Evolutionary conservation across 2,113 vertebrate genomes (phyloP).

Genomic region (Carettochelys insculpta): DNA sequence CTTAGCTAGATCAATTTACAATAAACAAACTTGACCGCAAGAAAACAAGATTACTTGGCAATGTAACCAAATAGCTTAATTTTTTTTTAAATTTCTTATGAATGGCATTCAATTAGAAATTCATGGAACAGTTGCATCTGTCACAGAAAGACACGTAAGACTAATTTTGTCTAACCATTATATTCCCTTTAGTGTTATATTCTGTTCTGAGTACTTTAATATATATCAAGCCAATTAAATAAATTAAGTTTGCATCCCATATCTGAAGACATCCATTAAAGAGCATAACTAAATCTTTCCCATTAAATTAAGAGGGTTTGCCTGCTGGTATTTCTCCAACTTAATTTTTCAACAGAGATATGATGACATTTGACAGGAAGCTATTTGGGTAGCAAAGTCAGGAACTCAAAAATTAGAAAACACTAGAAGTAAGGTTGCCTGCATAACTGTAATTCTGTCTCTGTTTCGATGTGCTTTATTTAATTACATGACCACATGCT

Average conservation of each 20-base stretch:
- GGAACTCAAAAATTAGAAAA: background rate
- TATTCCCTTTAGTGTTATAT: background rate
- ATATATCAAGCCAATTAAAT: background rate
- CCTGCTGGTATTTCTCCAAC: background rate
- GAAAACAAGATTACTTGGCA: background rate
- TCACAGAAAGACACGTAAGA: constrained; percentile 7
- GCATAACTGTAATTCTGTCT: background rate
- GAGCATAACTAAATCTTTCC: background rate
- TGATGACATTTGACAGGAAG: background rate
- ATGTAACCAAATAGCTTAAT: background rate
- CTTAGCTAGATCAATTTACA: background rate
- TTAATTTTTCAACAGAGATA: background rate
- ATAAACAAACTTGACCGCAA: background rate
- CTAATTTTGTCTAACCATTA: background rate
- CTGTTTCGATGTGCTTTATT: background rate
- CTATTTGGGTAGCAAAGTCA: background rate
- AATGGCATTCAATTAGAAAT: background rate
- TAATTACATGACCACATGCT: background rate
- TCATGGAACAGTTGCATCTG: background rate
- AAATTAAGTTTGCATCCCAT: background rate
- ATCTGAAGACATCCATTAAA: background rate
- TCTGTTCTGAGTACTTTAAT: background rate
- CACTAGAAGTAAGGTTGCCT: background rate
- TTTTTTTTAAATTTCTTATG: background rate
- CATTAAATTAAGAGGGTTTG: background rate